These are phyloP conservation scores for Philonicus albiceps DNA, from an alignment of 2,888 invertebrate species.

Conservation along the genomic window DNA sequence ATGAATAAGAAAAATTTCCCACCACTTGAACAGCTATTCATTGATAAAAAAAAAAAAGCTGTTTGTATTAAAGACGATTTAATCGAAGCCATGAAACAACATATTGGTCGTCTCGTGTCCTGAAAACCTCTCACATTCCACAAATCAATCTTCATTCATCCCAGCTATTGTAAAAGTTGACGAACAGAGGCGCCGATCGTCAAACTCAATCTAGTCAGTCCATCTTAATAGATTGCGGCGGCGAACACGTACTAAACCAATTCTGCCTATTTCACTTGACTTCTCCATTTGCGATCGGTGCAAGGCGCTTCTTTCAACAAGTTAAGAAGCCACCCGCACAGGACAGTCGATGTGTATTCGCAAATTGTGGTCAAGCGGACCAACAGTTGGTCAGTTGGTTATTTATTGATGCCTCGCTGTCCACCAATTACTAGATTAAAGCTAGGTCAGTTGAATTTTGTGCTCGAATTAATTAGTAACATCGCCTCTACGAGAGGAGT, in stretches of 20 bases:
- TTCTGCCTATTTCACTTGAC: not conserved
- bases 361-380: not conserved
- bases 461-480: not conserved
- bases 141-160: conserved; percentile 21
- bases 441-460: not conserved
- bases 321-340: not conserved
- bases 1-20: not conserved
- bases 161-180: not conserved
- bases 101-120: not conserved
- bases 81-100: not conserved
- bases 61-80: not conserved
- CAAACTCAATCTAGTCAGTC: conserved; percentile 13
- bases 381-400: not conserved
- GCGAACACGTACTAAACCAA: not conserved
- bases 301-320: not conserved
- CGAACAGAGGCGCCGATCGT: conserved; percentile 15
- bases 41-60: not conserved
- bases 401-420: not conserved
- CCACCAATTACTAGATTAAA: not conserved
- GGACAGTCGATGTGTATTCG: not conserved
- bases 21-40: not conserved
- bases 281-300: not conserved
- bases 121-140: not conserved
- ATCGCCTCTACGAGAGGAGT: not conserved
- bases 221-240: conserved; percentile 15